Percentiles rank a stretch among this genome's conserved stretches.
phyloP scores from a whole-genome alignment of 1,140 invertebrate species.

The Drosophila mauritiana region DNA sequence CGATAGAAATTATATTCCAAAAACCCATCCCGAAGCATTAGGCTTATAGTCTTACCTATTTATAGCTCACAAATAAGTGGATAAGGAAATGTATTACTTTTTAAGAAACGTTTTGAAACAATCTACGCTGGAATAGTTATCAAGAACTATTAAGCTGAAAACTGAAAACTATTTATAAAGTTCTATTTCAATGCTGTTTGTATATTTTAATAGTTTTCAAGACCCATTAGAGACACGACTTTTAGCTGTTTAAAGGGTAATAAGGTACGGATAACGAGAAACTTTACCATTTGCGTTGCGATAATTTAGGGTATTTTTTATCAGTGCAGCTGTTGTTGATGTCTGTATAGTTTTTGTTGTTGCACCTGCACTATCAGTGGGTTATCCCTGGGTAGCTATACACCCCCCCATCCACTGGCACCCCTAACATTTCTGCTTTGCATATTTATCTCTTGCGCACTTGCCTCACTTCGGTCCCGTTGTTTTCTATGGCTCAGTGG shows the following conservation, averaged over 20 bases:
- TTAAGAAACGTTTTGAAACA: neutral
- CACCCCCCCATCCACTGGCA: neutral
- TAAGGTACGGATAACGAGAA: slow-evolving; percentile 22
- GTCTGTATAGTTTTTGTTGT: slow-evolving; percentile 20
- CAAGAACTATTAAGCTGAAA: neutral
- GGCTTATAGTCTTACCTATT: neutral
- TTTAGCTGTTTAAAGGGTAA: slow-evolving; percentile 22
- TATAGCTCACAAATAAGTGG: too few relatives aligned
- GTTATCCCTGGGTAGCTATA: slow-evolving; percentile 30
- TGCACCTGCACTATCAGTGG: slow-evolving; percentile 70
- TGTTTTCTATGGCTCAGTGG: slow-evolving; percentile 22
- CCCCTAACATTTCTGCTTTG: slow-evolving; percentile 46
- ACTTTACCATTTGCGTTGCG: slow-evolving; percentile 49
- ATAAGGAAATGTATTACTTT: neutral
- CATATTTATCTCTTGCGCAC: slow-evolving; percentile 77
- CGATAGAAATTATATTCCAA: too few relatives aligned
- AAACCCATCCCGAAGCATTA: too few relatives aligned
- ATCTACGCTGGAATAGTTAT: neutral
- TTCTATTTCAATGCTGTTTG: neutral
- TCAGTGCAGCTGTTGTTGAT: slow-evolving; percentile 63
- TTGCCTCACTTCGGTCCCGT: slow-evolving; percentile 53
- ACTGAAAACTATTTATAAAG: neutral
- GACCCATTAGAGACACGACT: slow-evolving; percentile 3
- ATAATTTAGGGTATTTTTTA: slow-evolving; percentile 78
- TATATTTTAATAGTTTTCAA: neutral